phyloP scores from a whole-genome alignment of 2,113 vertebrate species.

The Chloropsis cyanopogon region DNA sequence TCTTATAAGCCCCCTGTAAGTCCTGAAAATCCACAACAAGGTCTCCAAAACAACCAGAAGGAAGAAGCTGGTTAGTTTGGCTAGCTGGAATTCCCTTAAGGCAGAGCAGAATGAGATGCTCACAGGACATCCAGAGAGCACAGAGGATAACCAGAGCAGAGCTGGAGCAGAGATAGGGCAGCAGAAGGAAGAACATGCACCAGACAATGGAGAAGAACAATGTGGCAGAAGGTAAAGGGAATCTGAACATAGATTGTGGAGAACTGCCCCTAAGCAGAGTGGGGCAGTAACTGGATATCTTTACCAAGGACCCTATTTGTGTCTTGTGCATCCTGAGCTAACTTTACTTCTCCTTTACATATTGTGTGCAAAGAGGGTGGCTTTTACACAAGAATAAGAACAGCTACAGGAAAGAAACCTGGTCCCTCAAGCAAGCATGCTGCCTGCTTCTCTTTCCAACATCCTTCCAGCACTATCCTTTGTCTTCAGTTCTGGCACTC shows the following conservation, averaged over 20 bases:
- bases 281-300: neutral
- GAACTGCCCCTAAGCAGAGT: neutral
- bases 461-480: neutral
- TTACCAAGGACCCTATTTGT: neutral
- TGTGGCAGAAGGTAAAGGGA: neutral
- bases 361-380: neutral
- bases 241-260: neutral
- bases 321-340: neutral
- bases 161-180: neutral
- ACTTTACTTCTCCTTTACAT: neutral
- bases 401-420: neutral
- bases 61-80: neutral
- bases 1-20: neutral
- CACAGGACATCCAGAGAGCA: neutral
- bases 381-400: neutral
- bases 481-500: neutral
- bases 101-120: neutral
- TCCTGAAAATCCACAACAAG: neutral
- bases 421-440: neutral
- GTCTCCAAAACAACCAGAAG: neutral
- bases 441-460: neutral
- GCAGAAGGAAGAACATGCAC: neutral
- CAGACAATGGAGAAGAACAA: neutral
- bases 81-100: neutral
- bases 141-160: neutral